Conservation (phyloP, 2,888 invertebrate species). For the Tetranychus piercei region DNA sequence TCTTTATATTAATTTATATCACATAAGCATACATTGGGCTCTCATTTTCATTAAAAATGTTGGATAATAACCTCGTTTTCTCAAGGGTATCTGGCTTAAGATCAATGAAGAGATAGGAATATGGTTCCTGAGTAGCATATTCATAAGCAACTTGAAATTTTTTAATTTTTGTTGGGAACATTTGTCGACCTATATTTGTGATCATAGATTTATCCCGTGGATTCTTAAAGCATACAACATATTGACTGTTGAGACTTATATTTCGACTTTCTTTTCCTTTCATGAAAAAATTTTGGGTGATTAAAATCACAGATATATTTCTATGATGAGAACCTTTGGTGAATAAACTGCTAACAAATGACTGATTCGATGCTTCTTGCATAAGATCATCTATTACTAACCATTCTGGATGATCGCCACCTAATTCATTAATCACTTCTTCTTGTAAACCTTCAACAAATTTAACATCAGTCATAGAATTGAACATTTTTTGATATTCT, state of each 20-base stretch:
- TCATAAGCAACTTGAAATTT: conserved; percentile 16
- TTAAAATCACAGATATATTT: background rate
- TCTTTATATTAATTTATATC: too few species aligned
- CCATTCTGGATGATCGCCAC: background rate
- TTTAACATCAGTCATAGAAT: background rate
- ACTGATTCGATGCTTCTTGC: background rate
- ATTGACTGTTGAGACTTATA: conserved; percentile 5
- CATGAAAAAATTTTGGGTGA: background rate
- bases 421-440: background rate
- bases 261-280: background rate
- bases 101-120: conserved; percentile 25
- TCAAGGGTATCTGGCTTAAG: conserved; percentile 24
- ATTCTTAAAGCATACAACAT: too few species aligned
- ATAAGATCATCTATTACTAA: background rate
- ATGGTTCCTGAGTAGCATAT: conserved; percentile 21
- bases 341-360: background rate
- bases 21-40: too few species aligned
- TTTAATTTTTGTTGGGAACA: too few species aligned
- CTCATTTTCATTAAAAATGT: conserved; percentile 9
- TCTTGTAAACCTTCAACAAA: background rate
- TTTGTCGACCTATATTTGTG: too few species aligned
- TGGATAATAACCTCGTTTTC: conserved; percentile 17
- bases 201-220: too few species aligned
- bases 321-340: background rate
- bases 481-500: background rate